Conservation (phyloP, 2,797 vertebrate species). For the Cygnus olor region DNA sequence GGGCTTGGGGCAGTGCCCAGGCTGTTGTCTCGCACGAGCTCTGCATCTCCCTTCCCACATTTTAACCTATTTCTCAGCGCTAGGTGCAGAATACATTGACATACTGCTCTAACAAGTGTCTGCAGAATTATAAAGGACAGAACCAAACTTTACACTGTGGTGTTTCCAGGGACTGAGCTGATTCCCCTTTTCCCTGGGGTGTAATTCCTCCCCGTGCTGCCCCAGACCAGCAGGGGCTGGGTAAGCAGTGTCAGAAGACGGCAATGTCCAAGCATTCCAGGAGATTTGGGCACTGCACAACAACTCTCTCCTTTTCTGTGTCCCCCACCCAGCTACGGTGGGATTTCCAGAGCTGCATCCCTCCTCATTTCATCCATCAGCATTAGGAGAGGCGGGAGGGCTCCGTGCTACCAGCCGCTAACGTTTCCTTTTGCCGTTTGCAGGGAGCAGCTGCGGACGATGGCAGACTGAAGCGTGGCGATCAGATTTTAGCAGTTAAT, state of each 20-base stretch:
- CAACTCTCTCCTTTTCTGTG: not conserved
- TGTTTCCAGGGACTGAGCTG: not conserved
- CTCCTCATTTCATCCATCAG: not conserved
- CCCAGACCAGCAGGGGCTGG: not conserved
- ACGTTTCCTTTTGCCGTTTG: not conserved
- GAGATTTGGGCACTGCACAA: not conserved
- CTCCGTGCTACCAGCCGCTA: rapidly evolving
- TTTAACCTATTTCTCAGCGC: not conserved
- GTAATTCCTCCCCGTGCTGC: rapidly evolving
- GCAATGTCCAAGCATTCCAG: rapidly evolving
- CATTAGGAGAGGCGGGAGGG: rapidly evolving
- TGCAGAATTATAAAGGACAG: not conserved
- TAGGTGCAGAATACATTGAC: rapidly evolving
- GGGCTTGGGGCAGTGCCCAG: not conserved
- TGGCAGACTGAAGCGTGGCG: constrained; percentile 88
- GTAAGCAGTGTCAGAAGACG: rapidly evolving
- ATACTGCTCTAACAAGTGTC: not conserved
- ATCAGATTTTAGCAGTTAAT: constrained; percentile 92
- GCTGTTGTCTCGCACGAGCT: not conserved
- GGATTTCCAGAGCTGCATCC: not conserved
- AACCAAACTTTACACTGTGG: rapidly evolving
- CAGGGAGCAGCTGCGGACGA: constrained; percentile 93
- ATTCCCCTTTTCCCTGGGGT: rapidly evolving
- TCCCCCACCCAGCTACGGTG: rapidly evolving
- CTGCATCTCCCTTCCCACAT: not conserved